Percentiles rank a stretch among this genome's conserved stretches.
phyloP scores from a whole-genome alignment of 92 coral and sea anemone genomes.

The Epizoanthus stellaris region DNA sequence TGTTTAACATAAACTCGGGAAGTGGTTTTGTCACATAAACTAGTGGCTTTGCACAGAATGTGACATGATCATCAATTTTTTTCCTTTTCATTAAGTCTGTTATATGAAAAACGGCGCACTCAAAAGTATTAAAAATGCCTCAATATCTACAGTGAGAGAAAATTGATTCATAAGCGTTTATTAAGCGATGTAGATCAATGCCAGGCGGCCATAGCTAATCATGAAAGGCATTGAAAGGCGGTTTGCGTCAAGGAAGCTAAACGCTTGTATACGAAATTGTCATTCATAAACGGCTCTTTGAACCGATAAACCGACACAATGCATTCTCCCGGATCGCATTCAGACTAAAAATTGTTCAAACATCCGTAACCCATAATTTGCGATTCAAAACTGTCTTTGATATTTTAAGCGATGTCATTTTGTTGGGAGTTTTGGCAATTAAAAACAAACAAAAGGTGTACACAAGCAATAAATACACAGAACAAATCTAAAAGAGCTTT shows the following conservation, averaged over 20 bases:
- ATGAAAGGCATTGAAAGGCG: conserved; percentile 36
- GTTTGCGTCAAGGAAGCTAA: conserved; percentile 28
- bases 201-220: conserved; percentile 23
- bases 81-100: conserved; percentile 35
- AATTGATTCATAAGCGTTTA: conserved; percentile 65
- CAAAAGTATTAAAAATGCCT: conserved; percentile 2
- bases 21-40: conserved; percentile 42
- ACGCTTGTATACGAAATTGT: conserved; percentile 20
- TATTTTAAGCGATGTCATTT: conserved; percentile 40
- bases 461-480: conserved; percentile 32
- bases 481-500: conserved; percentile 39
- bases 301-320: conserved; percentile 31
- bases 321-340: conserved; percentile 41
- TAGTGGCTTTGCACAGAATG: conserved; percentile 21
- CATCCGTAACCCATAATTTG: conserved; percentile 40
- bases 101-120: conserved; percentile 32
- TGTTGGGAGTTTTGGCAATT: conserved; percentile 40
- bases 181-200: conserved; percentile 51
- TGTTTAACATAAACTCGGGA: conserved; percentile 51
- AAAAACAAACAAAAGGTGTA: conserved; percentile 43
- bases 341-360: conserved; percentile 37
- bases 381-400: conserved; percentile 44
- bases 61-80: conserved; percentile 29
- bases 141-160: conserved; percentile 22
- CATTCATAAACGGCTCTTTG: conserved; percentile 33